A percentile compares a stretch with the other conserved stretches of the same genome.
Evolutionary conservation across 2,888 invertebrate genomes (phyloP).

Genomic region (Brachyptera risi): DNA sequence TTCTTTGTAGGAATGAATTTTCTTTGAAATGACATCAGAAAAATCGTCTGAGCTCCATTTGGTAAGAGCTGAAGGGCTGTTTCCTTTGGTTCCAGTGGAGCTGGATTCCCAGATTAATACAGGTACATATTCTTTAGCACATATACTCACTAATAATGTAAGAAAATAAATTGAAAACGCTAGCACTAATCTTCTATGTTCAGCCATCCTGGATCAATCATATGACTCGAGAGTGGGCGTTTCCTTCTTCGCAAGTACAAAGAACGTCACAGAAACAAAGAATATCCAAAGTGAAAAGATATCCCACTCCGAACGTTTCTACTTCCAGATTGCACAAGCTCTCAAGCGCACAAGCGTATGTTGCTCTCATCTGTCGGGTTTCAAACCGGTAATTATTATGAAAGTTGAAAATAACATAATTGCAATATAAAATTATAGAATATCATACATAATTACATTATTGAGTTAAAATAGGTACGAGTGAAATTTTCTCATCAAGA

Average conservation of each 20-base stretch:
- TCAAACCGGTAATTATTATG: neutral
- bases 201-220: slow-evolving; percentile 16
- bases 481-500: too few species aligned
- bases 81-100: neutral
- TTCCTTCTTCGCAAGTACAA: neutral
- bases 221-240: slow-evolving; percentile 13
- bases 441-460: too few species aligned
- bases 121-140: slow-evolving; percentile 26
- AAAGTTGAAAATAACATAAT: neutral
- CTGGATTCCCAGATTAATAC: slow-evolving; percentile 26
- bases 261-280: neutral
- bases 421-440: too few species aligned
- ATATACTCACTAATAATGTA: slow-evolving; percentile 6
- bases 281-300: too few species aligned
- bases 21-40: slow-evolving; percentile 5
- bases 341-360: too few species aligned
- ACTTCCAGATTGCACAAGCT: too few species aligned
- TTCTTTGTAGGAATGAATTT: slow-evolving; percentile 10
- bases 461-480: too few species aligned
- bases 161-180: slow-evolving; percentile 2
- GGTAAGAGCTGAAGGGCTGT: neutral
- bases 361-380: too few species aligned
- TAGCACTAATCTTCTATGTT: neutral
- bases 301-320: too few species aligned
- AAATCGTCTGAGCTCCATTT: slow-evolving; percentile 14